Evolutionary conservation across 2,797 vertebrate species (phyloP), one percentile per base, ranked within the genome.

Genomic region (Cottoperca gobio): DNA sequence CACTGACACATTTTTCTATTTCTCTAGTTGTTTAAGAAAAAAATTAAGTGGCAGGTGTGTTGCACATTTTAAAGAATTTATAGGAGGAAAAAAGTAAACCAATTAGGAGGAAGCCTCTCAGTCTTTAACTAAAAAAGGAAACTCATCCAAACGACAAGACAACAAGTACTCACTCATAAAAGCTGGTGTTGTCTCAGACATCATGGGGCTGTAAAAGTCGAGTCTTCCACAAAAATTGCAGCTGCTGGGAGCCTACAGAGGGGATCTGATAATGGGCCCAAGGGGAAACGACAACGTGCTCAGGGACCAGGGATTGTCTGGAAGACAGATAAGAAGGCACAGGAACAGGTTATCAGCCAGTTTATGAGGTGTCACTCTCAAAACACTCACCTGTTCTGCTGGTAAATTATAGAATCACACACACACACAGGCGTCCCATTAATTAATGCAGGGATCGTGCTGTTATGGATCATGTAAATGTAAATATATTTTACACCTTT

Each of bases 191-290:
- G 87, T 90, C 82, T 73, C 82, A 84, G 78, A 84, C 85, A 85
- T 89, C 83, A 77, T 63, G 65, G 76, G 72, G 72, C 82, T 73
- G 75, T 91, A 90, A 88, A 91, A 73, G 79, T 42, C 52, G 60
- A 87, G 60, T 83, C 83, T 77, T 81, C 84, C 53, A 89, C 86
- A 90, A 89, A 89, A 88, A 89, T 84, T 79, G 73, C 88, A 89
- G 90, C 89, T 86, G 82, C 83, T 78, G 79, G 62, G 66, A 89
- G 78, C 72, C 87, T 61, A 72, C 82, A 92, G 94, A 95, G 92
- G 83, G 86, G 91, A 96, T 96, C 95, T 94, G 90, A 93, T 94
- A 93, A 93, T 90, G 90, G 91, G 88, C 93, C 90, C 86, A 87
- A 74, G 90, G 93, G 95, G 92, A 93, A 91, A 91, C 90, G 90